phyloP scores from a whole-genome alignment of 2,113 vertebrate genomes.

The Odocoileus hemionus region DNA sequence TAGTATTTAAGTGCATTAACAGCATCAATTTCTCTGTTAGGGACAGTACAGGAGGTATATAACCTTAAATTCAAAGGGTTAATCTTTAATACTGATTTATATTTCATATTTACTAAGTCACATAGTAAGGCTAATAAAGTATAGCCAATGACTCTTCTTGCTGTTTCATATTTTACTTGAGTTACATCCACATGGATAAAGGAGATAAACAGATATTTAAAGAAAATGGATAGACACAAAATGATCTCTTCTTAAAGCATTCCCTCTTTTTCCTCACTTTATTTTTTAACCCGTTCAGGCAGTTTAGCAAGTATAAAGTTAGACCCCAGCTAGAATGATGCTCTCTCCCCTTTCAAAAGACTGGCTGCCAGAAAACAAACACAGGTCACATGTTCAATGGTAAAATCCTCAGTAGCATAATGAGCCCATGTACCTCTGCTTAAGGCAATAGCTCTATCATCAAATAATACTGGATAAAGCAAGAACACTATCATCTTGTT shows the following conservation, averaged over 20 bases:
- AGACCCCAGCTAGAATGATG: background rate
- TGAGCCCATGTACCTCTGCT: background rate
- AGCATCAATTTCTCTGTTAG: background rate
- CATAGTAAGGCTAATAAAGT: background rate
- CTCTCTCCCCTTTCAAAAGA: background rate
- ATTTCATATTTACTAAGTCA: background rate
- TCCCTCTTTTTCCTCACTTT: background rate
- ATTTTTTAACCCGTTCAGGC: background rate
- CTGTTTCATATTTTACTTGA: background rate
- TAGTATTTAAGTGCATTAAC: background rate
- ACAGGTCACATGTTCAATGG: background rate
- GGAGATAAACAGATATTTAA: background rate
- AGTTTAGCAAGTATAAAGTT: background rate
- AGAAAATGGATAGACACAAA: background rate
- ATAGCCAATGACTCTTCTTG: background rate
- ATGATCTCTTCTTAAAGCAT: background rate
- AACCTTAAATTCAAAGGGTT: background rate
- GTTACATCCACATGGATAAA: background rate
- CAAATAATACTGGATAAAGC: background rate
- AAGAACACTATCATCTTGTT: constrained; percentile 24
- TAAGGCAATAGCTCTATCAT: background rate
- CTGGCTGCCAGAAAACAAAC: background rate
- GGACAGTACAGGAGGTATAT: background rate
- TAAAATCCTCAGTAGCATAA: background rate
- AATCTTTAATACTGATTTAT: background rate